Base-by-base conservation (phyloP, 2,797 vertebrate genomes). In the Anabas testudineus region DNA sequence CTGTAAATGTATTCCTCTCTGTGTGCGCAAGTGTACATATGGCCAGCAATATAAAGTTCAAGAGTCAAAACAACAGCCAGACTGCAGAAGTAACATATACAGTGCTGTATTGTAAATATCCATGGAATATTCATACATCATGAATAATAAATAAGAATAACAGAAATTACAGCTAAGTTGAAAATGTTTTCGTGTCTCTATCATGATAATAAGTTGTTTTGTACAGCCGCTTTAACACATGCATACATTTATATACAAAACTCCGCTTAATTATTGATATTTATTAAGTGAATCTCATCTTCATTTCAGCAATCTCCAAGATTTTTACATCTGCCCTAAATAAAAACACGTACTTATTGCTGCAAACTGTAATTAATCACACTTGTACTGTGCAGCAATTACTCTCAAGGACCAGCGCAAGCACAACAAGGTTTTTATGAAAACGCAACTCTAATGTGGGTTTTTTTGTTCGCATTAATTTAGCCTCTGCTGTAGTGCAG, bases 321-420 rank as follows among this genome's bases (percentile, higher is more conserved):
- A 76, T 54, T 28, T 55, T 28, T 67, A 48, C 49, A 56, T 68
- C 36, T 47, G 18, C 52, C 76, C 42, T 49, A 64, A 63, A 81
- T 71, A 76, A 74, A 73, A 43, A n/a, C 36, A 47, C 47, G 65
- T 32, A 61, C 60, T 75, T 68, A 58, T 72, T 49, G 42, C 66
- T 39, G 21, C 24, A 68, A 52, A 74, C 34, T 32, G 18, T 28
- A 78, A 80, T 85, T 76, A 73, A 60, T 82, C 71, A 71, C 37
- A 59, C 42, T 64, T 26, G 36, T 42, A 19, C 36, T 42, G 60
- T 32, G 16, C 18, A 63, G 42, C 57, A 64, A 65, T 82, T 67
- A 67, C 58, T 69, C 43, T 71, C 28, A 24, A 67, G 55, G 45
- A 61, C 59, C 43, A 48, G 46, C 41, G 16, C 13, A 56, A 67